Base-by-base conservation (phyloP, 30 jellyfish, hydroid and myxozoan genomes). In the Turritopsis dohrnii region DNA sequence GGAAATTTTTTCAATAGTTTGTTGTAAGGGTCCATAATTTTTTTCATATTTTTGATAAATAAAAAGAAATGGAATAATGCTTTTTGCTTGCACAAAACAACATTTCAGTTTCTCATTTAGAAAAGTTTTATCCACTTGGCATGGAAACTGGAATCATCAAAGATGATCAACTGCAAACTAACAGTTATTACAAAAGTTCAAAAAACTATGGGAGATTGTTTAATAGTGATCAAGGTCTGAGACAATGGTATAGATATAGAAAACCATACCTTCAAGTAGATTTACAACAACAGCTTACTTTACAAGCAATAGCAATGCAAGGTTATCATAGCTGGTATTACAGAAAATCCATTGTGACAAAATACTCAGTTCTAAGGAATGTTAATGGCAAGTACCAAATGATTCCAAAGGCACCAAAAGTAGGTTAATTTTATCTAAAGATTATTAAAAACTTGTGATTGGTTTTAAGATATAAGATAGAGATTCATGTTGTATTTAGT, bases 301-400 rank as follows among this genome's bases (percentile, higher is more conserved):
- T 69, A 27, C 28, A 0, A 69, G 77, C 77, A n/a, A 27, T 69
- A n/a, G 77, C 77, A 0, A 69, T 69, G 77, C 77, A 69, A 27
- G 77, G 77, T 69, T 1, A 7, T 69, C 21, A 16, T 7, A 0
- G 8, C 30, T 8, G 30, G 0, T 7, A 60, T 60, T 21, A 0
- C 0, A 69, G 0, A n/a, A 0, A 0, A 0, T 23, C 31, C 30
- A 69, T 69, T 69, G 77, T 69, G 30, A 23, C 28, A 69, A 69
- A 23, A 1, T 69, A 69, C 22, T n/a, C 28, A n/a, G 8, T 69
- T 8, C 30, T 7, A n/a, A 27, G 22, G 16, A 7, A 16, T 7
- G 19, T 7, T 69, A 21, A 69, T 27, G 0, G 17, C 30, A 1
- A n/a, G 22, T n/a, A 69, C 1, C 30, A n/a, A 0, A 0, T 8